Evolutionary conservation across 2,797 vertebrate species (phyloP).

Genomic region (Loris lydekkerianus): DNA sequence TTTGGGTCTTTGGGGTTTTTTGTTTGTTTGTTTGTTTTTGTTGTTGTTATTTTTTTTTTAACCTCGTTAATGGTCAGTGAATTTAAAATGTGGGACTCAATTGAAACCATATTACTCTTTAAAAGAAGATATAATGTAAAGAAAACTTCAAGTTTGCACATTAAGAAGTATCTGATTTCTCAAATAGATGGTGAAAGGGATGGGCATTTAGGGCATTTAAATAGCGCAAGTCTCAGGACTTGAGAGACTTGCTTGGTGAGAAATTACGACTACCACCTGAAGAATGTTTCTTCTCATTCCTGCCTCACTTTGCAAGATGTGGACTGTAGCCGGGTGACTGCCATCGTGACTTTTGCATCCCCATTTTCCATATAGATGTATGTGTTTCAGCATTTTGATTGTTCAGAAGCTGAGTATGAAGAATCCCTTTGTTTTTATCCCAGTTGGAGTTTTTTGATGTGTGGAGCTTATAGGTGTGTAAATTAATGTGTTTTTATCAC

Average conservation of each 20-base stretch:
- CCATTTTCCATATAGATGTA: background rate
- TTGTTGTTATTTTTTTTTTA: background rate
- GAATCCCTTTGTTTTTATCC: background rate
- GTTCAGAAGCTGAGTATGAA: background rate
- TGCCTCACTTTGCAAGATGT: background rate
- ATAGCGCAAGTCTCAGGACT: background rate
- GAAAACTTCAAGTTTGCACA: background rate
- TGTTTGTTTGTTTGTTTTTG: no score
- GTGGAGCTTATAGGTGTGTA: background rate
- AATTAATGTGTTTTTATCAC: background rate
- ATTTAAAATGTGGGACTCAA: conserved; percentile 15
- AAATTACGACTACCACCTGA: background rate
- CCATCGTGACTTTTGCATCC: no score
- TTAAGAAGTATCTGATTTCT: background rate
- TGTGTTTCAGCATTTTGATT: background rate
- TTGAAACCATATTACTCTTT: background rate
- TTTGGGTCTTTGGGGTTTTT: no score
- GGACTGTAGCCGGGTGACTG: background rate
- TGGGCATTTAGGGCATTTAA: background rate
- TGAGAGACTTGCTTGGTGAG: background rate
- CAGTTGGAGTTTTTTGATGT: background rate
- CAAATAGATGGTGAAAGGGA: background rate
- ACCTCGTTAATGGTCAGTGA: background rate
- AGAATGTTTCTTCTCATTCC: background rate
- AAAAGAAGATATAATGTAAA: background rate